Base-by-base conservation (phyloP, 2,888 invertebrate genomes). In the Malthinus flaveolus region DNA sequence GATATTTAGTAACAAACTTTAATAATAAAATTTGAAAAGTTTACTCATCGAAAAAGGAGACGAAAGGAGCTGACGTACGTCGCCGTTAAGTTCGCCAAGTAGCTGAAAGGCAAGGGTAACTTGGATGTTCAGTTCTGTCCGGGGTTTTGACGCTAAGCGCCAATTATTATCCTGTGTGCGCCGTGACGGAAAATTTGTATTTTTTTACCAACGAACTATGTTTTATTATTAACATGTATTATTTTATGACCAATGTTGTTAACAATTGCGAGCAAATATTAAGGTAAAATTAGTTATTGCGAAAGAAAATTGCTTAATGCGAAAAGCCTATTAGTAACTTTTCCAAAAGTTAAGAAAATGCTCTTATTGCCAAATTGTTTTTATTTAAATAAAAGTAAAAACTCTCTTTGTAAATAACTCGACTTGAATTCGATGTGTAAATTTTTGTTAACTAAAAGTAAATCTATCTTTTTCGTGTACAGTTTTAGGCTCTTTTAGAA, bases 191-290 rank as follows among this genome's bases (percentile, higher is more conserved):
- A 42, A 50, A 45, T 54, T 53, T 35, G 9, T 13, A 50, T 23
- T 23, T 23, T 23, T 23, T 23, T 23, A 23, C 23, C 46, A 45
- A 42, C 36, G 34, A 54, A 54, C 34, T 45, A 59, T 59, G 59
- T 55, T 58, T 37, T 39, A 35, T 47, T 48, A 56, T 54, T 60
- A 63, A 52, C 52, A 70, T 70, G 70, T 70, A 68, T 60, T 64
- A 68, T 62, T 70, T 70, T 61, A 70, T 70, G 70, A 63, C 68
- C 44, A 68, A 68, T 49, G 70, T 70, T 23, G 68, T 70, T 54
- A 67, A 65, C 55, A 70, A 68, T 65, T 68, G 68, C 62, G 70
- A 70, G 61, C 68, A 70, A 63, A 70, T 70, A 31, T 62, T 70
- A 61, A 70, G 68, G 70, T 70, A 70, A 69, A 36, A 52, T 39